Conservation (phyloP, 2,888 invertebrate species). For the Vesta saturnalis region DNA sequence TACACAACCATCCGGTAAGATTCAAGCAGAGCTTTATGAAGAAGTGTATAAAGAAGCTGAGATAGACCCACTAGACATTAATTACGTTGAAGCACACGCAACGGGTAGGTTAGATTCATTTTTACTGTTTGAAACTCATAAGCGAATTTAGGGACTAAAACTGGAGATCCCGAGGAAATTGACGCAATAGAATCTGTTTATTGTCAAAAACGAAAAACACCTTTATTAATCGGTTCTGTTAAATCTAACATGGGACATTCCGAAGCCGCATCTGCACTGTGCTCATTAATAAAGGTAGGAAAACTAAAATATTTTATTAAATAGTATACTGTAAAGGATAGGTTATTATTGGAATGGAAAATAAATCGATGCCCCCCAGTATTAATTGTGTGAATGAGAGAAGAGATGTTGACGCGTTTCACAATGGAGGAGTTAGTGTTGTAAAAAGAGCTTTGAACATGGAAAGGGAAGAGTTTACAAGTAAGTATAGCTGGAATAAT, state of each 20-base stretch:
- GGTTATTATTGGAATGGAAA: constrained; percentile 72
- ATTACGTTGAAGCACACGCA: constrained; percentile 85
- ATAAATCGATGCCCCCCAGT: constrained; percentile 81
- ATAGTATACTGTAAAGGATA: background rate
- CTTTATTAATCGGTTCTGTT: constrained; percentile 84
- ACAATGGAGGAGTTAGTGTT: background rate
- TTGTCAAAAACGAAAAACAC: constrained; percentile 74
- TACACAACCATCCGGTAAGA: constrained; percentile 52
- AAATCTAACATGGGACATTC: constrained; percentile 93
- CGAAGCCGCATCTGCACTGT: constrained; percentile 83
- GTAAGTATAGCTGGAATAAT: too few relatives aligned
- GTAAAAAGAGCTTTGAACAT: background rate
- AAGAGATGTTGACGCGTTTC: background rate
- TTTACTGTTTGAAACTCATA: too few relatives aligned
- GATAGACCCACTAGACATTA: constrained; percentile 72
- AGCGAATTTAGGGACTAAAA: constrained; percentile 69
- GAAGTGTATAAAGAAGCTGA: constrained; percentile 73
- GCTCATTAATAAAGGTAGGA: constrained; percentile 76
- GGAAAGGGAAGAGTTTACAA: background rate
- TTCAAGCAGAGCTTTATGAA: constrained; percentile 67
- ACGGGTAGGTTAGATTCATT: background rate
- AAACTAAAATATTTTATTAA: background rate
- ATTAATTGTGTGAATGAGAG: too few relatives aligned
- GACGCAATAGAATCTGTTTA: constrained; percentile 83
- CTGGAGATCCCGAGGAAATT: constrained; percentile 91